Evolutionary conservation across 2,113 vertebrate species (phyloP), one percentile per base, ranked within the genome.

Genomic region (Hylia prasina): DNA sequence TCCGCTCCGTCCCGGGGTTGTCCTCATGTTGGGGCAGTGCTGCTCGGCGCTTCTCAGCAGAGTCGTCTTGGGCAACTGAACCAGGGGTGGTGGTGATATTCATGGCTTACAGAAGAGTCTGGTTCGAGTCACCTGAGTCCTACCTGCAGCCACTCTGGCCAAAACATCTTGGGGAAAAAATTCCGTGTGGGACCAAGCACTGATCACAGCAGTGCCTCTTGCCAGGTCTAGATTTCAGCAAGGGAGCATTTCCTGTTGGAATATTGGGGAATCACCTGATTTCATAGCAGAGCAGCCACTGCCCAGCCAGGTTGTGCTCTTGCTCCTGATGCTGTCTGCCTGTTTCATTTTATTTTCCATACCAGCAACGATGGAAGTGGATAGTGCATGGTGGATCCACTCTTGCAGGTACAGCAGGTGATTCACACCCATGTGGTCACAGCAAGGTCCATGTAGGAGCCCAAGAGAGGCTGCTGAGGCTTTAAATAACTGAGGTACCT

Each of bases 11-110:
- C 28, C 35, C 0, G 0, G 33, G 8, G 6, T 35, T 85, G 18
- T 72, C 25, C 35, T 75, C 0, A 0, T 0, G 0, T 3, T 15
- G 11, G 27, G 21, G 28, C 1, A 0, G 9, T 37, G 37, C 48
- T 69, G 35, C 35, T 77, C 0, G 0, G 35, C 72, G 25, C 44
- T 82, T 61, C 37, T 76, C 39, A 47, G 40, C 47, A 40, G 40
- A 15, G 39, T 13, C 15, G 44, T 39, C 4, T 24, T 16, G 15
- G 1, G 7, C 28, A 22, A 5, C 4, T 70, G 50, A 50, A 27
- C 6, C 28, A 27, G 24, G 11, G 20, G 3, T 50, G 27, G 8
- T 76, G 31, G 17, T 70, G 33, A 8, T n/a, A 33, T 30, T 76
- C 0, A 0, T 35, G 48, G 27, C 48, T 40, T 83, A 4, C 22